These are phyloP conservation scores for Tetrao urogallus DNA, from an alignment of 2,113 vertebrate genomes.

Conservation along the genomic window DNA sequence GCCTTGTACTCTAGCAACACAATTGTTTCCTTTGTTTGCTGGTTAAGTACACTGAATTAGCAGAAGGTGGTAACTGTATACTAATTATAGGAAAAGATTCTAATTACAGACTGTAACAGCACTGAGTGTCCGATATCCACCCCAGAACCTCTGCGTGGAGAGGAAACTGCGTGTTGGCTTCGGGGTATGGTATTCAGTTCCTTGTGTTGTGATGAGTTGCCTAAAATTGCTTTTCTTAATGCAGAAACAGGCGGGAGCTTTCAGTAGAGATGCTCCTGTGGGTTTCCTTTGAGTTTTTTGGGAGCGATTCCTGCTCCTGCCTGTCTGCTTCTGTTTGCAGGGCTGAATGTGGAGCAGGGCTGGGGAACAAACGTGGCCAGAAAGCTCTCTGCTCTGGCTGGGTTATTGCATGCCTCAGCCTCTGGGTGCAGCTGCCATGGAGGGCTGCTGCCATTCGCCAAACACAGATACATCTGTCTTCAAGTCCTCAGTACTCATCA, in stretches of 20 bases:
- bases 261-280: accelerated
- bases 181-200: neutral
- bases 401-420: neutral
- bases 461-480: neutral
- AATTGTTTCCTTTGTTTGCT: neutral
- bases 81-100: neutral
- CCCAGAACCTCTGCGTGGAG: neutral
- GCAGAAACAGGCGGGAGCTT: neutral
- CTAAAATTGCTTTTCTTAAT: neutral
- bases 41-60: neutral
- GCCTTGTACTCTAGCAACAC: neutral
- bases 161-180: neutral
- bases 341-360: neutral
- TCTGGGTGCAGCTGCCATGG: neutral
- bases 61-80: neutral
- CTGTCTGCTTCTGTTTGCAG: neutral
- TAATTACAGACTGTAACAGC: neutral
- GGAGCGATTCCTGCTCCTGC: neutral
- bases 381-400: neutral
- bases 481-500: neutral
- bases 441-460: neutral
- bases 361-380: neutral
- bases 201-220: neutral
- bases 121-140: no score
- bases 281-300: neutral